Evolutionary conservation across 2,888 invertebrate genomes (phyloP).

Genomic region (Ormyrus pomaceus): DNA sequence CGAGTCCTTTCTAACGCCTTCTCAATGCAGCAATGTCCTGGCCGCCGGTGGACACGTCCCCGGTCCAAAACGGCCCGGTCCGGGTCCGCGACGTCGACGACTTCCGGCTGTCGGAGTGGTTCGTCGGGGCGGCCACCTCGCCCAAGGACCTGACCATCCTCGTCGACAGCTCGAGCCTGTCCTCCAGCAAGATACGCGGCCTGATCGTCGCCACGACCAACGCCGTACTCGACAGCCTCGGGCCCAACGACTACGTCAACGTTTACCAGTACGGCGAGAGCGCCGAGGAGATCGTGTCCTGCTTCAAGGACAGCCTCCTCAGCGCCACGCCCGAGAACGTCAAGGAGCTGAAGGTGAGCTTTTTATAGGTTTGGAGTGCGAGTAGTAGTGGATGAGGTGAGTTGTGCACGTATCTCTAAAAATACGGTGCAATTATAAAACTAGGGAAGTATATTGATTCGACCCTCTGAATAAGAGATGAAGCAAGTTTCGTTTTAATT

Average conservation of each 20-base stretch:
- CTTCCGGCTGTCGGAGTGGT: slow-evolving; percentile 96
- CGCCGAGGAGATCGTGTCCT: slow-evolving; percentile 90
- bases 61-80: slow-evolving; percentile 78
- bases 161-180: slow-evolving; percentile 93
- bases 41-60: slow-evolving; percentile 84
- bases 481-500: too few relatives aligned
- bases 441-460: too few relatives aligned
- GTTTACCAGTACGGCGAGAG: slow-evolving; percentile 92
- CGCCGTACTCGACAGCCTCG: slow-evolving; percentile 94
- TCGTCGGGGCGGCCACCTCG: slow-evolving; percentile 96
- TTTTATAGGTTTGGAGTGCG: too few relatives aligned
- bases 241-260: slow-evolving; percentile 98
- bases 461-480: too few relatives aligned
- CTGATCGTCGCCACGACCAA: slow-evolving; percentile 93
- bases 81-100: slow-evolving; percentile 90
- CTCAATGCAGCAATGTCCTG: slow-evolving; percentile 91
- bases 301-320: slow-evolving; percentile 93
- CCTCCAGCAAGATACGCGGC: slow-evolving; percentile 86
- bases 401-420: too few relatives aligned
- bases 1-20: too few relatives aligned
- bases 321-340: slow-evolving; percentile 90
- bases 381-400: too few relatives aligned
- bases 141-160: slow-evolving; percentile 98
- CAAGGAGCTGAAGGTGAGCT: slow-evolving; percentile 84
- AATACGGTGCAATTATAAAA: too few relatives aligned